Percentiles rank a stretch among this genome's conserved stretches.
phyloP scores from a whole-genome alignment of 2,797 vertebrate species.

The Sebastes baramenuke region DNA sequence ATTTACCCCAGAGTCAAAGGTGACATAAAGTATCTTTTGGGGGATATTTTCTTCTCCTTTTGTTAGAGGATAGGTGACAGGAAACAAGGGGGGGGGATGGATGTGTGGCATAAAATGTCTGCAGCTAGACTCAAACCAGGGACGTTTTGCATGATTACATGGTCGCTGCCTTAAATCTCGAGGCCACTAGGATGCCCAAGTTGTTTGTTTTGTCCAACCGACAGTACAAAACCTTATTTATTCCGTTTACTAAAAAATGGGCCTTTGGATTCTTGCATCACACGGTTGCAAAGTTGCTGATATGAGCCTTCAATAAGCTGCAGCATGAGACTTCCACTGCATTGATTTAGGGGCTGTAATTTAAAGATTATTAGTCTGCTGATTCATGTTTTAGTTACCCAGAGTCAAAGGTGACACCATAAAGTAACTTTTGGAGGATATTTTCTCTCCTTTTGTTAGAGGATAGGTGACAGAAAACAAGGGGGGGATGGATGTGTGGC shows the following conservation, averaged over 20 bases:
- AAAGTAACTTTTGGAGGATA: neutral
- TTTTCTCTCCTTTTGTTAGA: too few relatives aligned
- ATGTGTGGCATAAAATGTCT: neutral
- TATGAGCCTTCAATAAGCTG: neutral
- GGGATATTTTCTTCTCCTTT: neutral
- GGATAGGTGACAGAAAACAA: neutral
- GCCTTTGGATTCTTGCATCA: slow-evolving; percentile 54
- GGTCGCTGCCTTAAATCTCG: rapidly evolving
- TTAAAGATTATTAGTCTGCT: neutral
- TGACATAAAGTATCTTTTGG: neutral
- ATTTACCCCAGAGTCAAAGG: neutral
- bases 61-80: neutral
- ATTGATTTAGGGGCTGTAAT: neutral
- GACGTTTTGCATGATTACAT: neutral
- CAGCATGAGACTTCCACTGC: neutral
- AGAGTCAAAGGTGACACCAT: neutral
- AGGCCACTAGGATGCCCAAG: neutral
- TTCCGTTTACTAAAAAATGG: too few relatives aligned
- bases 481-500: neutral
- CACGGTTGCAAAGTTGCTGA: slow-evolving; percentile 15
- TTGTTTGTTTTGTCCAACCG: neutral
- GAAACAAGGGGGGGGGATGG: neutral
- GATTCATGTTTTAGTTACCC: too few relatives aligned
- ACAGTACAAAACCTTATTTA: too few relatives aligned
- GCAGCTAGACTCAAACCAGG: neutral